These are phyloP conservation scores for Neosilurus mollespiculum DNA, from an alignment of 2,797 vertebrate genomes.

Conservation along the genomic window DNA sequence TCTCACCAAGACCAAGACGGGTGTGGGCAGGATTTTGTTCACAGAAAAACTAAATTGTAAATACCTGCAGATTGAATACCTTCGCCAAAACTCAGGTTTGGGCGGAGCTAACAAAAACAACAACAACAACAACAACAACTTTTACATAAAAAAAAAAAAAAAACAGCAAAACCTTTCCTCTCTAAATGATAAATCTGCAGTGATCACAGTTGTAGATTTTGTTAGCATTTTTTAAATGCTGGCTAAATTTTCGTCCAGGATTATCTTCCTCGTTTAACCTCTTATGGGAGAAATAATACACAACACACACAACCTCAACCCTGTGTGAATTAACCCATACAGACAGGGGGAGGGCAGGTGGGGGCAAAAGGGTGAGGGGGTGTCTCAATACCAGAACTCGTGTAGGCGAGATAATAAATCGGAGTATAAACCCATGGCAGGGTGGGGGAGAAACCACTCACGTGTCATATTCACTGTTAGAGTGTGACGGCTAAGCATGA, in stretches of 20 bases:
- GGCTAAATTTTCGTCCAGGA: not conserved
- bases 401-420: not conserved
- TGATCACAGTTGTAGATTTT: not conserved
- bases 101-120: no score
- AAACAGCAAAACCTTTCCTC: not conserved
- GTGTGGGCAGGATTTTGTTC: no score
- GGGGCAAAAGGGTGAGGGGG: conserved; percentile 1
- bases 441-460: not conserved
- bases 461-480: conserved; percentile 19
- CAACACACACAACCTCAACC: not conserved
- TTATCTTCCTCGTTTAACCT: not conserved
- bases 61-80: no score
- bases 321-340: conserved; percentile 14
- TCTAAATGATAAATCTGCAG: not conserved
- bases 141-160: not conserved
- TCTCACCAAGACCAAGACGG: no score
- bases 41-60: no score
- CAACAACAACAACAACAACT: not conserved
- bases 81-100: no score
- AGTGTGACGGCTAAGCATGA: conserved; percentile 56
- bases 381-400: not conserved
- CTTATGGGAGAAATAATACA: not conserved
- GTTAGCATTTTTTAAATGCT: not conserved
- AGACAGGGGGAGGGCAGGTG: not conserved
- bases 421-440: not conserved